Conservation (phyloP, 2,113 vertebrate genomes). For the Eolophus roseicapilla region DNA sequence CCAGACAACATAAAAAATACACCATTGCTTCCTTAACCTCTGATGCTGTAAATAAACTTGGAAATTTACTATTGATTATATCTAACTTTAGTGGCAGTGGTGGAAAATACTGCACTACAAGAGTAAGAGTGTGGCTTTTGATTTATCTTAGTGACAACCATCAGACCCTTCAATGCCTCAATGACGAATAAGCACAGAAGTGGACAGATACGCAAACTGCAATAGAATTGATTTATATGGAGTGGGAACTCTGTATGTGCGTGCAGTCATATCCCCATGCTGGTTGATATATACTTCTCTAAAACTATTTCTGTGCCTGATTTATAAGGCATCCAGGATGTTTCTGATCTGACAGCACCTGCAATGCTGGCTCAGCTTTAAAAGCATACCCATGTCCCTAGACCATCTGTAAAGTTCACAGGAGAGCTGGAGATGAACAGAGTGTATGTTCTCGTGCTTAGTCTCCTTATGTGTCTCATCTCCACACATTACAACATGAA, state of each 20-base stretch:
- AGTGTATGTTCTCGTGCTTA: rapidly evolving
- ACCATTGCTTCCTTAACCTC: background rate
- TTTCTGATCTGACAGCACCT: background rate
- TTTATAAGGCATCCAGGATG: background rate
- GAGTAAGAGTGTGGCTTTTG: background rate
- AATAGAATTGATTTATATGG: background rate
- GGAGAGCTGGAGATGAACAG: background rate
- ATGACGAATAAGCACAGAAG: background rate
- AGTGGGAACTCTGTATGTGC: rapidly evolving
- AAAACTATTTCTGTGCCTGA: background rate
- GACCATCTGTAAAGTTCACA: background rate
- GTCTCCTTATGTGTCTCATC: background rate
- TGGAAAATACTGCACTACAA: background rate
- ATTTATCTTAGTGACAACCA: background rate
- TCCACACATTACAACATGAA: background rate
- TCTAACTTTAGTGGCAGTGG: background rate
- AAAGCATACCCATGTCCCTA: background rate
- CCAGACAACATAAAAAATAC: background rate
- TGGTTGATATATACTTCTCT: background rate
- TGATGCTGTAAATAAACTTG: background rate
- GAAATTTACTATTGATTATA: background rate
- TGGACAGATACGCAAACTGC: background rate
- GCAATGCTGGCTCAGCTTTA: background rate
- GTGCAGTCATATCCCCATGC: background rate
- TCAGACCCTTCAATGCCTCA: background rate